Conservation (phyloP, 2,113 vertebrate genomes). For the Pyrgilauda ruficollis region DNA sequence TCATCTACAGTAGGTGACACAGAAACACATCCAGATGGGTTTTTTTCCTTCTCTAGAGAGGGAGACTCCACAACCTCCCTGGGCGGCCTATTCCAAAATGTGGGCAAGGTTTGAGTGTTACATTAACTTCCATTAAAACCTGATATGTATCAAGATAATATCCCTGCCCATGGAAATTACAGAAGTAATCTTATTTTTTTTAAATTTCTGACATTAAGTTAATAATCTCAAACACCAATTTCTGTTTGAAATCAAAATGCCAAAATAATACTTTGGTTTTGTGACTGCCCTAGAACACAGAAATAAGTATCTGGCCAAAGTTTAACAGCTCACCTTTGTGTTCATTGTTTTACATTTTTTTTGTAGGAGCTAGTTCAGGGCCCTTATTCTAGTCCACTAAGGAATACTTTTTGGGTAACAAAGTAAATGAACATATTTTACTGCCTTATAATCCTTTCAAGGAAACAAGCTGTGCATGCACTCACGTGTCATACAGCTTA, state of each 20-base stretch:
- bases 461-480: neutral
- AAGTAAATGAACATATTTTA: neutral
- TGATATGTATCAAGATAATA: neutral
- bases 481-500: accelerated
- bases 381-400: neutral
- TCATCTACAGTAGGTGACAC: neutral
- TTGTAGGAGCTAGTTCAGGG: neutral
- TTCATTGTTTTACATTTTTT: neutral
- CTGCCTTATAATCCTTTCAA: neutral
- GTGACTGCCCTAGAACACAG: neutral
- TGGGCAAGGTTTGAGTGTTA: neutral
- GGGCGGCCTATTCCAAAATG: neutral
- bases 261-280: neutral
- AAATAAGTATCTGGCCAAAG: neutral
- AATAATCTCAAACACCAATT: neutral
- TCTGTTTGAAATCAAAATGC: neutral
- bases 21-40: neutral
- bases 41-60: too few species aligned
- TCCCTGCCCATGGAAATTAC: neutral
- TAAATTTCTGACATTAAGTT: neutral
- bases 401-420: neutral
- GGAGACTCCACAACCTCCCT: neutral
- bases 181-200: neutral
- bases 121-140: neutral
- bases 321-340: neutral